Conservation (phyloP, 1,140 invertebrate genomes). For the Spodoptera frugiperda region DNA sequence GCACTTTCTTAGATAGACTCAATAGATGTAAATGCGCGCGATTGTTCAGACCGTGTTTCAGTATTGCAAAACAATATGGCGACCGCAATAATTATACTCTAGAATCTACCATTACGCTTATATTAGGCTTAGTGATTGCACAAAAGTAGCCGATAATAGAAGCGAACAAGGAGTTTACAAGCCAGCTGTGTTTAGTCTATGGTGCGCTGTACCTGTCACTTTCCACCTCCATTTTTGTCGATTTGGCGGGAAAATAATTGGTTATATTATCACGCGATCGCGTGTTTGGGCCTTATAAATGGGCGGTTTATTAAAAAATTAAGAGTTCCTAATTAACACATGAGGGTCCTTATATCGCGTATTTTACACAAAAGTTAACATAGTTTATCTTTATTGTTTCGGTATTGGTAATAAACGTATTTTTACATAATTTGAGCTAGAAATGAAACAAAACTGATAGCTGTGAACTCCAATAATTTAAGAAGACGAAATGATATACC, state of each 20-base stretch:
- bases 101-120: constrained; percentile 45
- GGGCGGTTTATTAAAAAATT: constrained; percentile 43
- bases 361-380: constrained; percentile 13
- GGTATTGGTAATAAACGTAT: constrained; percentile 7
- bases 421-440: background rate
- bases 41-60: constrained; percentile 55
- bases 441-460: background rate
- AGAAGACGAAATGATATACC: constrained; percentile 1
- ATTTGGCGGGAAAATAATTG: constrained; percentile 65
- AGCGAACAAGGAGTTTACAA: constrained; percentile 53
- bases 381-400: constrained; percentile 11
- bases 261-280: constrained; percentile 63
- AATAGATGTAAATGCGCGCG: constrained; percentile 54
- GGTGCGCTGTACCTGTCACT: constrained; percentile 55
- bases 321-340: constrained; percentile 16
- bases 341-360: constrained; percentile 7
- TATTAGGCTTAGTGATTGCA: constrained; percentile 55
- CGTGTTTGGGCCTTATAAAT: constrained; percentile 56
- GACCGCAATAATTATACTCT: constrained; percentile 58
- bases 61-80: constrained; percentile 61
- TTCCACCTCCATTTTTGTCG: constrained; percentile 72
- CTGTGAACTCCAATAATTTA: constrained; percentile 7
- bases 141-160: constrained; percentile 57
- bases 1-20: constrained; percentile 60
- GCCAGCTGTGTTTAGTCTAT: constrained; percentile 60